Conservation (phyloP, 2,113 vertebrate genomes). For the Bos indicus region DNA sequence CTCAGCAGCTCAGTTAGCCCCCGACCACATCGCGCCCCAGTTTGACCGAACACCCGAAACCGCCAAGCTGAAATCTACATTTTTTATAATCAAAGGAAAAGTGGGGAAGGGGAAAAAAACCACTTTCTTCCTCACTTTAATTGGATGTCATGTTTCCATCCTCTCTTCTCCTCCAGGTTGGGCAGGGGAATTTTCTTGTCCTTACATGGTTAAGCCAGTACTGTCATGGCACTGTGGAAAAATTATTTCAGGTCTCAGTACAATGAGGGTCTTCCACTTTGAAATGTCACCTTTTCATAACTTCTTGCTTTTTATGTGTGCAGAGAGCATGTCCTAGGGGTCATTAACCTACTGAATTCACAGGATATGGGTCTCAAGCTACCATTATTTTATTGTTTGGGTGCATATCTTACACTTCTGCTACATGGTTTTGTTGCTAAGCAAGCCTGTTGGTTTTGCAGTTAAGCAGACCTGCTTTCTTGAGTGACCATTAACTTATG, state of each 20-base stretch:
- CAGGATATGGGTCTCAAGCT: not conserved
- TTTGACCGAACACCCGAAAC: too few species aligned
- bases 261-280: not conserved
- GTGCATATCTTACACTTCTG: not conserved
- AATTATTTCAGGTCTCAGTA: not conserved
- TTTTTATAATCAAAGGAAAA: not conserved
- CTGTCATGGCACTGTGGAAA: not conserved
- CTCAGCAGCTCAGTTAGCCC: too few species aligned
- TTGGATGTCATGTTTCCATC: not conserved
- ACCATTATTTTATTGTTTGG: not conserved
- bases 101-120: not conserved
- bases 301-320: not conserved
- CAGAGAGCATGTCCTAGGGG: not conserved
- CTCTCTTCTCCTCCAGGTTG: not conserved
- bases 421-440: not conserved
- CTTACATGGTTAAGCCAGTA: not conserved
- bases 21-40: too few species aligned
- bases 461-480: too few species aligned
- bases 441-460: not conserved
- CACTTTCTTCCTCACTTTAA: not conserved
- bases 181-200: too few species aligned
- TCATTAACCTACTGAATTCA: not conserved
- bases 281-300: not conserved
- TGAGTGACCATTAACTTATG: too few species aligned
- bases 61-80: too few species aligned